phyloP scores from a whole-genome alignment of 2,113 vertebrate species.

The Esox niger region DNA sequence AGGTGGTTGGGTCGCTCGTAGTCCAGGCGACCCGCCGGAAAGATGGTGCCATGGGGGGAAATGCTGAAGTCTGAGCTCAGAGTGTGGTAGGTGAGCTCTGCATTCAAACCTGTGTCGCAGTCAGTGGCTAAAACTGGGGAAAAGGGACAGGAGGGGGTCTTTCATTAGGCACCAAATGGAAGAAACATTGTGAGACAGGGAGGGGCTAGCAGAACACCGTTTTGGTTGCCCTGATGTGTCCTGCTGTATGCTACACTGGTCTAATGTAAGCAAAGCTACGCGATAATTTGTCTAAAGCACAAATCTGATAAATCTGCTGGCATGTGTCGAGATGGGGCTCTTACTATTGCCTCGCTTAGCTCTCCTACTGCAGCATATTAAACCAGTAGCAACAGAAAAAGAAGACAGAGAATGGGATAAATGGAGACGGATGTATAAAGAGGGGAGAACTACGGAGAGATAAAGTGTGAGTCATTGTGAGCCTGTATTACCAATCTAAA shows the following conservation, averaged over 20 bases:
- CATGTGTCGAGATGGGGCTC: too few species aligned
- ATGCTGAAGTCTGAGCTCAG: slow-evolving; percentile 75
- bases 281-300: neutral
- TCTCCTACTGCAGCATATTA: too few species aligned
- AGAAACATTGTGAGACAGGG: neutral
- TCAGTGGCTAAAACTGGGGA: slow-evolving; percentile 74
- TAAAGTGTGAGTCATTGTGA: too few species aligned
- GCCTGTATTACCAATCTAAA: too few species aligned
- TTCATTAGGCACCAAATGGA: too few species aligned
- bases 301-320: too few species aligned
- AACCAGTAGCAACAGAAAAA: too few species aligned
- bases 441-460: too few species aligned
- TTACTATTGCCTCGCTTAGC: too few species aligned
- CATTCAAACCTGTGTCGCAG: slow-evolving; percentile 74
- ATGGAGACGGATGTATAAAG: too few species aligned
- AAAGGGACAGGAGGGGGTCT: neutral
- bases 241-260: neutral
- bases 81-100: slow-evolving; percentile 68
- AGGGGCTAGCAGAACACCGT: neutral
- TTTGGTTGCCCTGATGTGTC: too few species aligned
- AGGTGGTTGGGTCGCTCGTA: slow-evolving; percentile 73
- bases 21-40: slow-evolving; percentile 67
- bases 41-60: slow-evolving; percentile 70
- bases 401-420: too few species aligned
- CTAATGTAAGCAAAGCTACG: neutral